Conservation (phyloP, 92 coral and sea anemone species). For the Zoanthus sansibaricus region DNA sequence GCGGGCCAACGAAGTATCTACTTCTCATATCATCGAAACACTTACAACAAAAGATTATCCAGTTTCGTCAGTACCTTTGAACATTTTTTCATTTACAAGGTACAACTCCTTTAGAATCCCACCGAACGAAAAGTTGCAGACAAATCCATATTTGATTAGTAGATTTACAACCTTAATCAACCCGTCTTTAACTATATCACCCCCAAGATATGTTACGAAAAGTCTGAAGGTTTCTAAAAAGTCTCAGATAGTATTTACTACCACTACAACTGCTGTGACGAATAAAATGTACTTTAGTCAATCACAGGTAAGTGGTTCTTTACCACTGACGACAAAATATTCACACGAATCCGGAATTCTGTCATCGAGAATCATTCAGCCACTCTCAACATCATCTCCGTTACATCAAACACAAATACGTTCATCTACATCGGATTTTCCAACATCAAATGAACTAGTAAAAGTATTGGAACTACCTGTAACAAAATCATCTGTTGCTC, state of each 20-base stretch:
- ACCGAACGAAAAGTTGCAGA: background rate
- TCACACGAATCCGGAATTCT: no score
- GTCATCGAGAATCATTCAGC: background rate
- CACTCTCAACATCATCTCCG: background rate
- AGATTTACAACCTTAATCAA: background rate
- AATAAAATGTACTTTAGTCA: background rate
- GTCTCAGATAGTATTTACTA: background rate
- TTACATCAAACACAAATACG: background rate
- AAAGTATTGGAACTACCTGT: no score
- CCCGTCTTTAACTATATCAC: background rate
- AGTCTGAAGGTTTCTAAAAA: background rate
- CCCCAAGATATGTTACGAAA: background rate
- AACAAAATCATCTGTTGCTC: no score
- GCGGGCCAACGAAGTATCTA: background rate
- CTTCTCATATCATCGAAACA: background rate
- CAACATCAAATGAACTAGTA: background rate
- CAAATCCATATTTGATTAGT: background rate
- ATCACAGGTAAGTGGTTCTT: background rate
- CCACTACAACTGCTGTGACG: background rate
- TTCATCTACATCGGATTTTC: background rate
- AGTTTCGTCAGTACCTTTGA: background rate
- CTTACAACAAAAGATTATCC: background rate
- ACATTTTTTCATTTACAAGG: background rate
- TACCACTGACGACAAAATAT: background rate
- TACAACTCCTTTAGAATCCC: background rate